These are phyloP conservation scores for Acanthurus leucopareius DNA, from an alignment of 2,797 vertebrate species.

Conservation along the genomic window DNA sequence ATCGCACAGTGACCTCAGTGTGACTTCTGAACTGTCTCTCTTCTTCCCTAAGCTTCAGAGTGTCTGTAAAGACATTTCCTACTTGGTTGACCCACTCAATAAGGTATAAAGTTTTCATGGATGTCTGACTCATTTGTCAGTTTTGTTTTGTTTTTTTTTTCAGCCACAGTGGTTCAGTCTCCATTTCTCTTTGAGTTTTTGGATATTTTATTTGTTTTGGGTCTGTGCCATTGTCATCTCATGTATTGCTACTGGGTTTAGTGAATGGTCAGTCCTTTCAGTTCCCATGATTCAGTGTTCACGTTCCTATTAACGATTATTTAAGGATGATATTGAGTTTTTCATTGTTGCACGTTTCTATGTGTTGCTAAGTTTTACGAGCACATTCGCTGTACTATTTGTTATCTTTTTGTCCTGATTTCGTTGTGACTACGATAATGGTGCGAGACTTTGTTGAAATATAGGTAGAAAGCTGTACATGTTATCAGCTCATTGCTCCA, in stretches of 20 bases:
- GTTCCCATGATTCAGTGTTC: constrained; percentile 22
- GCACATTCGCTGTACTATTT: background rate
- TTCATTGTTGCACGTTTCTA: background rate
- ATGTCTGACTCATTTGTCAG: constrained; percentile 31
- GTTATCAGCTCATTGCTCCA: constrained; percentile 23
- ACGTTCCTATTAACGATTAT: constrained; percentile 6
- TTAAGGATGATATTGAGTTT: constrained; percentile 2
- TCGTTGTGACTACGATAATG: background rate
- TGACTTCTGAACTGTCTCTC: constrained; percentile 70
- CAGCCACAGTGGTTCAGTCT: constrained; percentile 35
- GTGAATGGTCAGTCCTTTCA: constrained; percentile 22
- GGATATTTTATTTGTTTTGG: constrained; percentile 51
- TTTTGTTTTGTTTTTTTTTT: constrained; percentile 13
- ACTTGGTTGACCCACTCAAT: constrained; percentile 88
- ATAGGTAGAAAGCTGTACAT: constrained; percentile 27
- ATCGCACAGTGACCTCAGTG: constrained; percentile 1
- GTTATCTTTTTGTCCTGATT: background rate
- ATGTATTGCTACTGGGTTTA: constrained; percentile 39
- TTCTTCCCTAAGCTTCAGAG: constrained; percentile 85
- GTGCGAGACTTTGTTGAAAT: background rate
- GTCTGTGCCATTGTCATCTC: constrained; percentile 43
- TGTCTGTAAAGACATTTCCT: constrained; percentile 89
- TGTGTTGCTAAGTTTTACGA: background rate
- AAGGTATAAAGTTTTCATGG: constrained; percentile 79
- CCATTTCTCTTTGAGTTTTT: constrained; percentile 36